phyloP scores from a whole-genome alignment of 2,113 vertebrate species.

The Aptenodytes forsteri region DNA sequence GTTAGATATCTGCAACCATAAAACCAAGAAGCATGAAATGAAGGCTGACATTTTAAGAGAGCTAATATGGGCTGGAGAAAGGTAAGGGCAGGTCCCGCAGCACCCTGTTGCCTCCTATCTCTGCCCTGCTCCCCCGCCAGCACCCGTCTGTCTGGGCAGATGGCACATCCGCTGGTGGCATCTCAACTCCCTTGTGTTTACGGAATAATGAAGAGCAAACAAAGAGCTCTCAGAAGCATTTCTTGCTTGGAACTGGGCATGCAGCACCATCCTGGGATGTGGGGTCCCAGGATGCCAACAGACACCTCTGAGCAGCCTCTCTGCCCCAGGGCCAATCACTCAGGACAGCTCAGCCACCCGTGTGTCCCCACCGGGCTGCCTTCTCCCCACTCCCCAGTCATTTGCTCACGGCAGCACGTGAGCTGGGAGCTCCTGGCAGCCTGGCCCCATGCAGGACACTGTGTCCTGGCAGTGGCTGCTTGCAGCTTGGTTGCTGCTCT shows the following conservation, averaged over 20 bases:
- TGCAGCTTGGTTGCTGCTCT: background rate
- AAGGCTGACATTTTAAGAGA: background rate
- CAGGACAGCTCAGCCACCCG: background rate
- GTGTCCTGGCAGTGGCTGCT: background rate
- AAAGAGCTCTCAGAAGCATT: background rate
- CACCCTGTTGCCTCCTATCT: background rate
- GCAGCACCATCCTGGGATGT: background rate
- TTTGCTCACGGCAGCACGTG: background rate
- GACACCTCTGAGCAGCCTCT: background rate
- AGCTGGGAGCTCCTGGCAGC: background rate
- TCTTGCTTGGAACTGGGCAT: background rate
- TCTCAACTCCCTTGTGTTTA: background rate
- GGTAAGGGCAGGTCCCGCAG: background rate
- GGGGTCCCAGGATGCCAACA: background rate
- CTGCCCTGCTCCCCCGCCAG: background rate
- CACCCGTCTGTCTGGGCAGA: background rate
- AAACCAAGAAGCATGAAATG: slow-evolving; percentile 13
- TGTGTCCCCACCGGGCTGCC: background rate
- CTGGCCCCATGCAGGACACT: accelerated
- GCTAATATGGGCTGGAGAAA: background rate
- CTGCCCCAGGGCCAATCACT: background rate
- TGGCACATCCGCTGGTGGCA: background rate
- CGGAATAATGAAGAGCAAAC: background rate
- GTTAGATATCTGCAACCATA: background rate
- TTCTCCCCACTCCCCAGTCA: accelerated